Conservation (phyloP, 2,888 invertebrate species). For the Drosophila pseudotalamancana region DNA sequence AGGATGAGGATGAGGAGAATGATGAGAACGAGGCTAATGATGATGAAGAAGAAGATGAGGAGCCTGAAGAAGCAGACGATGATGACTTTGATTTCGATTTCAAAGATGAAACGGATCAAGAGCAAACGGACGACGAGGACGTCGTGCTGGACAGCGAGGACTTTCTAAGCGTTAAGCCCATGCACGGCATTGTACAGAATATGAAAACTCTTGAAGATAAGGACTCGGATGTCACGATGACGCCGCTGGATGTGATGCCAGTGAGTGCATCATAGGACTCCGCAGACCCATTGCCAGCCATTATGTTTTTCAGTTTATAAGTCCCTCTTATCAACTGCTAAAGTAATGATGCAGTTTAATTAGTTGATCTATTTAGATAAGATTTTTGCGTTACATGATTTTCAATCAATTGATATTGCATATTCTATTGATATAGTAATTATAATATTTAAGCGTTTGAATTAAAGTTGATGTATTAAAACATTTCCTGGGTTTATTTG, state of each 20-base stretch:
- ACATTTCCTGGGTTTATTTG: background rate
- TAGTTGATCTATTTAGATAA: slow-evolving; percentile 42
- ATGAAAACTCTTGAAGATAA: background rate
- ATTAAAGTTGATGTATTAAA: slow-evolving; percentile 15
- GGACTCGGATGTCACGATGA: slow-evolving; percentile 33
- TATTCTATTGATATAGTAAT: slow-evolving; percentile 27
- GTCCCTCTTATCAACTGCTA: background rate
- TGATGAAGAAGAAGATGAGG: background rate
- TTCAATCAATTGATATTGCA: slow-evolving; percentile 22
- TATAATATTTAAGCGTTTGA: slow-evolving; percentile 47
- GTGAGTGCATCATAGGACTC: slow-evolving; percentile 26
- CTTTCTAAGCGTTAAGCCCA: slow-evolving; percentile 55
- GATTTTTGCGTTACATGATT: slow-evolving; percentile 47
- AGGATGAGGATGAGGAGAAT: background rate
- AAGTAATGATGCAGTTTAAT: slow-evolving; percentile 22
- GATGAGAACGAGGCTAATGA: background rate
- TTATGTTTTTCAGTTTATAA: slow-evolving; percentile 21
- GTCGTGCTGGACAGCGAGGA: slow-evolving; percentile 57
- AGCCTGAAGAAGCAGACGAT: background rate
- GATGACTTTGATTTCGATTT: slow-evolving; percentile 14
- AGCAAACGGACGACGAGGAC: slow-evolving; percentile 35
- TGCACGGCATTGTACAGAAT: slow-evolving; percentile 22
- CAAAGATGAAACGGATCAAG: background rate
- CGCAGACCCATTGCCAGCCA: background rate
- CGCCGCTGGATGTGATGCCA: slow-evolving; percentile 26